Evolutionary conservation across 2,113 vertebrate species (phyloP), one percentile per base, ranked within the genome.

Genomic region (Gallinago media): DNA sequence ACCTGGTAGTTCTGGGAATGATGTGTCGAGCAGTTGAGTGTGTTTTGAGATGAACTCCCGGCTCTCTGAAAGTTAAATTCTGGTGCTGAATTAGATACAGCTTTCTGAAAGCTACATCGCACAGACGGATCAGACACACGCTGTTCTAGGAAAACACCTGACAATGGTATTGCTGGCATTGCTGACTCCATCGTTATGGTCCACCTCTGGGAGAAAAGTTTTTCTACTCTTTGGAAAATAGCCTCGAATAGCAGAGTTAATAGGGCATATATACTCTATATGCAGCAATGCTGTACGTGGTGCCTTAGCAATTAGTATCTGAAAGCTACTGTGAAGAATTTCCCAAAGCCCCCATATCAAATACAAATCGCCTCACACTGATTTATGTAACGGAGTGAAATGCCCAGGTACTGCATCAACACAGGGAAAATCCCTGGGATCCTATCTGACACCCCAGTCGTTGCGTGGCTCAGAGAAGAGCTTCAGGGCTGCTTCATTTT

Each of bases 1-100:
- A 38, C 70, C 26, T 38, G 15, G 34, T 3, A 82, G 54, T 29
- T 88, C n/a, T 46, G 40, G 83, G 49, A 90, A 65, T 1, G 1
- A 26, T 3, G 8, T 38, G 34, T 9, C 0, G 0, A 72, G 70
- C 6, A 88, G 9, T 1, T 1, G 0, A 25, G 8, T 31, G 2
- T 11, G 26, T 67, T 14, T 14, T 78, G 44, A 82, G 49, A 38
- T 32, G 2, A 94, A 83, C 32, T 32, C 36, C 31, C 4, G 6
- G 20, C 46, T 77, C 63, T 46, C 72, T 22, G 18, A 74, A 70
- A 77, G 42, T 70, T 16, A 50, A 80, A 54, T 67, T 34, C 62
- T 14, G 20, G 46, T 54, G 32, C 59, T 55, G 36, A 85, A 59
- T 42, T 55, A 74, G 20, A 74, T 15, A 68, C 7, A 49, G 12